Evolutionary conservation across 2,113 vertebrate species (phyloP).

Genomic region (Saguinus imperator): DNA sequence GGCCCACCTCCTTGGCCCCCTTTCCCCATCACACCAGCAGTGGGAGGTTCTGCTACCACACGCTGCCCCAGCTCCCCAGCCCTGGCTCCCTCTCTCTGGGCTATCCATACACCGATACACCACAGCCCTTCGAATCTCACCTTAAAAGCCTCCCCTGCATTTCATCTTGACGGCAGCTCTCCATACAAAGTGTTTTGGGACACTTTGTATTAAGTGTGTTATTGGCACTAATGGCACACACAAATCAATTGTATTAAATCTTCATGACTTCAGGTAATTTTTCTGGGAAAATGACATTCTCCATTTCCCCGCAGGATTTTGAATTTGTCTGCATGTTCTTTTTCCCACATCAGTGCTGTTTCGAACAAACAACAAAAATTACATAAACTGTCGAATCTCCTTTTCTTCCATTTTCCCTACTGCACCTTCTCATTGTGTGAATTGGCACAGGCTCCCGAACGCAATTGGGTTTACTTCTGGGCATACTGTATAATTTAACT

Average conservation of each 20-base stretch:
- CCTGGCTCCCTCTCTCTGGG: constrained; percentile 41
- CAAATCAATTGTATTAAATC: constrained; percentile 67
- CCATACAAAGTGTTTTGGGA: constrained; percentile 65
- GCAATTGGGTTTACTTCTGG: constrained; percentile 55
- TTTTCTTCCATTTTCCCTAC: constrained; percentile 66
- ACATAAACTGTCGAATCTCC: constrained; percentile 48
- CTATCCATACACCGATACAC: constrained; percentile 57
- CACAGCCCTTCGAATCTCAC: constrained; percentile 60
- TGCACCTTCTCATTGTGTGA: constrained; percentile 59
- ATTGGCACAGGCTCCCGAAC: constrained; percentile 52
- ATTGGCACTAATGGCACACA: constrained; percentile 69
- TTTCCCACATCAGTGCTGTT: constrained; percentile 57
- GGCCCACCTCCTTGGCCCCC: neutral
- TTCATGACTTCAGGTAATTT: constrained; percentile 71
- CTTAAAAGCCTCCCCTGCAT: constrained; percentile 61
- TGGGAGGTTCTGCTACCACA: constrained; percentile 4
- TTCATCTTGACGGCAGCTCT: constrained; percentile 49
- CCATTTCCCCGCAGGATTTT: constrained; percentile 66
- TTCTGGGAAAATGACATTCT: constrained; percentile 59
- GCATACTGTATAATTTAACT: constrained; percentile 76
- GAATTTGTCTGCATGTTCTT: constrained; percentile 48
- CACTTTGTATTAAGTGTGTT: constrained; percentile 59
- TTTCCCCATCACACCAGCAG: constrained; percentile 59
- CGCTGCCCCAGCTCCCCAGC: neutral
- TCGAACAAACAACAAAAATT: constrained; percentile 75